A percentile compares a stretch with the other conserved stretches of the same genome.
phyloP scores from a whole-genome alignment of 2,888 invertebrate genomes.

The Blomia tropicalis region DNA sequence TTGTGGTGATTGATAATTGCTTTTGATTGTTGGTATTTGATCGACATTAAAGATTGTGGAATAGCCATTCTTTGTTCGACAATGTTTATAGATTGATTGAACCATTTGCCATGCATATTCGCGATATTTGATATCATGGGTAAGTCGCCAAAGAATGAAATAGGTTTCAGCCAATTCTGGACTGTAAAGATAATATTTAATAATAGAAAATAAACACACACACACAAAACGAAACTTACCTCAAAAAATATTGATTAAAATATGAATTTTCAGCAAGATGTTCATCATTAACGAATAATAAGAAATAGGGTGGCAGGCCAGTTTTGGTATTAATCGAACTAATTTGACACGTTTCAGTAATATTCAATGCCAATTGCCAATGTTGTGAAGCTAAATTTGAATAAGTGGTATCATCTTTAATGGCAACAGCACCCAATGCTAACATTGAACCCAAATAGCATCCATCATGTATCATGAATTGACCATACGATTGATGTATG shows the following conservation, averaged over 20 bases:
- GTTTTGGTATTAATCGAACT: neutral
- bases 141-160: constrained; percentile 1
- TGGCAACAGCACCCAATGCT: neutral
- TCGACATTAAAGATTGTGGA: neutral
- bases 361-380: neutral
- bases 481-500: neutral
- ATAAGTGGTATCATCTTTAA: neutral
- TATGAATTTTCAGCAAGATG: neutral
- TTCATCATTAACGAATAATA: neutral
- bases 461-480: constrained; percentile 8
- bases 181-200: too few species aligned
- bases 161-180: neutral
- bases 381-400: neutral
- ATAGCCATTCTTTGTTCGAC: neutral
- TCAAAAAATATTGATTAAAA: neutral
- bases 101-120: constrained; percentile 6
- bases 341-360: neutral
- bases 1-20: neutral
- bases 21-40: neutral
- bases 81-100: neutral
- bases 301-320: neutral
- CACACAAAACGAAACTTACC: neutral
- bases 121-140: neutral
- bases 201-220: too few species aligned
- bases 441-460: constrained; percentile 1